Evolutionary conservation across 1,140 invertebrate genomes (phyloP).

Genomic region (Watersipora subatra): DNA sequence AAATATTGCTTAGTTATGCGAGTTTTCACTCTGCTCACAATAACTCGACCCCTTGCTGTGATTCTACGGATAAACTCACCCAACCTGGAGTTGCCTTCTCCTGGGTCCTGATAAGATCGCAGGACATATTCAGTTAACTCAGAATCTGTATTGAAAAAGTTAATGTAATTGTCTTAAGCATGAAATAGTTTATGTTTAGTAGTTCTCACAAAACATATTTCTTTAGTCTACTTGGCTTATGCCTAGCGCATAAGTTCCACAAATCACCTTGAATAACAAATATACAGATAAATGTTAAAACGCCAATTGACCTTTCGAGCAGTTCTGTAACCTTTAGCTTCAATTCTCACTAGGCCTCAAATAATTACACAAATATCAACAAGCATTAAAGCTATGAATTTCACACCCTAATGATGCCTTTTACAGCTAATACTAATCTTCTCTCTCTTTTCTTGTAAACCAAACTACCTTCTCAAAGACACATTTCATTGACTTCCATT

Average conservation of each 20-base stretch:
- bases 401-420: too few species aligned
- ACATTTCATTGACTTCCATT: too few species aligned
- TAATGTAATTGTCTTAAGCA: not conserved
- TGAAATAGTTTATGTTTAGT: not conserved
- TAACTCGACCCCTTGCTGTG: not conserved
- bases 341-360: too few species aligned
- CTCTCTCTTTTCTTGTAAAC: too few species aligned
- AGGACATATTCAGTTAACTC: not conserved
- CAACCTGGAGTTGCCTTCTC: not conserved
- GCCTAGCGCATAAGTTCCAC: not conserved
- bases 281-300: too few species aligned
- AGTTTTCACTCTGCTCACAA: not conserved
- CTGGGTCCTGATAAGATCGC: not conserved
- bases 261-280: not conserved
- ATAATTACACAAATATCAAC: too few species aligned
- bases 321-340: too few species aligned
- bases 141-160: not conserved
- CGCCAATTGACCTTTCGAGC: too few species aligned
- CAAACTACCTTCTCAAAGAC: too few species aligned
- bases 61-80: not conserved
- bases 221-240: not conserved
- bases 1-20: constrained; percentile 1
- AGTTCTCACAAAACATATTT: not conserved
- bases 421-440: too few species aligned
- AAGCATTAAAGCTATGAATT: too few species aligned